Conservation (phyloP, 2,113 vertebrate genomes). For the Campylorhamphus procurvoides region DNA sequence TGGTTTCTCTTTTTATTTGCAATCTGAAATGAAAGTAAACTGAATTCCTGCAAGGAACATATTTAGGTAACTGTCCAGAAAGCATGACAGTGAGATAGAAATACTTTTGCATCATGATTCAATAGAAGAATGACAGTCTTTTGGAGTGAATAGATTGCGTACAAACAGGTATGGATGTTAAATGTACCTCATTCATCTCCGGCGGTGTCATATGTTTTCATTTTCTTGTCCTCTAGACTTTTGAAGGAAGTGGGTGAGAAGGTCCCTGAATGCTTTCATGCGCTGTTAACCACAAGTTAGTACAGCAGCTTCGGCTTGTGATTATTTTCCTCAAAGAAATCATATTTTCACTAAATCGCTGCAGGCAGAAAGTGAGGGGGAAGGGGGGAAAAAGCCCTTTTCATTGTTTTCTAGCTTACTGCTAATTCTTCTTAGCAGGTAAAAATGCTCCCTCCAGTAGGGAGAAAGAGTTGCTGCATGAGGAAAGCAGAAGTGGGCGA, state of each 20-base stretch:
- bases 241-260: neutral
- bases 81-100: neutral
- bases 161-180: neutral
- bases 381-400: neutral
- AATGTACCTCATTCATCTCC: neutral
- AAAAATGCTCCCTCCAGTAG: neutral
- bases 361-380: neutral
- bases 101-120: neutral
- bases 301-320: neutral
- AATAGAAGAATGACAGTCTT: neutral
- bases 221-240: neutral
- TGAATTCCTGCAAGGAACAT: neutral
- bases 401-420: neutral
- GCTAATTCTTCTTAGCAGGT: neutral
- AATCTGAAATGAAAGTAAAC: neutral
- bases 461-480: neutral
- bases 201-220: neutral
- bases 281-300: neutral
- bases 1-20: neutral
- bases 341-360: neutral
- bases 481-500: neutral
- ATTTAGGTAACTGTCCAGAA: neutral
- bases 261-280: neutral
- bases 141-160: neutral
- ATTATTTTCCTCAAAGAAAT: neutral